phyloP scores from a whole-genome alignment of 2,797 vertebrate genomes.

The Enteromius mattozi region DNA sequence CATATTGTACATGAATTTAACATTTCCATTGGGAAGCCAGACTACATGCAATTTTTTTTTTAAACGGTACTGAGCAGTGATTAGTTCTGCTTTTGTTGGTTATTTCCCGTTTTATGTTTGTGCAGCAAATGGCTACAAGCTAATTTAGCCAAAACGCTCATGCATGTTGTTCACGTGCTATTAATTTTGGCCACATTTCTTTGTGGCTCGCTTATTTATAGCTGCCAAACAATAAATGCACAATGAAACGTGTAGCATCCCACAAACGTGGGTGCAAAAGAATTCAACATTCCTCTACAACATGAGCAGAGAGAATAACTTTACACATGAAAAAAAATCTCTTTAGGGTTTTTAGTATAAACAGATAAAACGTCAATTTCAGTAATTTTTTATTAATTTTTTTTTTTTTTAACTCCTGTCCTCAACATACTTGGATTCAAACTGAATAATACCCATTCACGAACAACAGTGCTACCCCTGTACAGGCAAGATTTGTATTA shows the following conservation, averaged over 20 bases:
- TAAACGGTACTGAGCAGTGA: background rate
- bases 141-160: background rate
- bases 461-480: background rate
- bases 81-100: conserved; percentile 1
- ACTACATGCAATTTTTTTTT: background rate
- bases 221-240: background rate
- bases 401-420: background rate
- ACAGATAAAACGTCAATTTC: background rate
- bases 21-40: background rate
- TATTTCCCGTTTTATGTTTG: conserved; percentile 6
- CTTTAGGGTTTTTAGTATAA: background rate
- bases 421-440: background rate
- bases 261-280: background rate
- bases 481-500: background rate
- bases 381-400: too few species aligned
- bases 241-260: background rate
- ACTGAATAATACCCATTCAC: background rate
- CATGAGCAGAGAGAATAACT: too few species aligned
- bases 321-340: background rate
- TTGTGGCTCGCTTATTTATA: background rate
- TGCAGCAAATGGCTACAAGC: background rate
- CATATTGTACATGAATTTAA: background rate
- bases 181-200: background rate
- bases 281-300: background rate
- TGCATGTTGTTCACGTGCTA: background rate